Evolutionary conservation across 2,888 invertebrate species (phyloP), one percentile per base, ranked within the genome.

Genomic region (Taenaris catops): DNA sequence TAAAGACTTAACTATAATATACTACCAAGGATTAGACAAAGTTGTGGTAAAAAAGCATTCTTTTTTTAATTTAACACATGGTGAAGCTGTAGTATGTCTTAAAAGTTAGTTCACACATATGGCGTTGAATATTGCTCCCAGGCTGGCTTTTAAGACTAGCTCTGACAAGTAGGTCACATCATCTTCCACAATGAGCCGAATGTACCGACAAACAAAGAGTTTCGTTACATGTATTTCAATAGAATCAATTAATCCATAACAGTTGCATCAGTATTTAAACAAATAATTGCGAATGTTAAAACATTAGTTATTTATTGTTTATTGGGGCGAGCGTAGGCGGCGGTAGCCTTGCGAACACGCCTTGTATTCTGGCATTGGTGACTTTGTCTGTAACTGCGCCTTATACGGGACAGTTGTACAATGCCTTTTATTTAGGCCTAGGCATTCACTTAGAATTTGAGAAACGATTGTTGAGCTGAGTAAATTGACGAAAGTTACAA

Each of bases 291-390:
- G 21, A 41, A 29, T 21, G 21, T 14, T 29, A 8, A 20, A 29
- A 14, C 12, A 21, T 20, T 29, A 27, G 37, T 33, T 27, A 41
- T 31, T 37, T 40, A 24, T 34, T 21, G 59, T 63, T 39, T 36
- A 34, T 33, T 34, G 31, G 39, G 39, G 51, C 60, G 52, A 56
- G 72, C 59, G 78, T 75, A 53, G 78, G 78, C 55, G 61, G 58
- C 46, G 19, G 46, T 55, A 71, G 65, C 76, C 78, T 78, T 74
- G 72, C 61, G 56, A 60, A 60, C 54, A 57, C 61, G 52, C 56
- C 48, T 48, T 48, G 41, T 41, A 35, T 41, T 44, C 45, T 61
- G 63, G 65, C 69, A 68, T 70, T 75, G 73, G 63, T 50, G 6
- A 21, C 8, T 29, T n/a, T 28, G 29, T 8, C 28, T 29, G 14